These are phyloP conservation scores for Phania funesta DNA, from an alignment of 2,888 invertebrate genomes.

Conservation along the genomic window DNA sequence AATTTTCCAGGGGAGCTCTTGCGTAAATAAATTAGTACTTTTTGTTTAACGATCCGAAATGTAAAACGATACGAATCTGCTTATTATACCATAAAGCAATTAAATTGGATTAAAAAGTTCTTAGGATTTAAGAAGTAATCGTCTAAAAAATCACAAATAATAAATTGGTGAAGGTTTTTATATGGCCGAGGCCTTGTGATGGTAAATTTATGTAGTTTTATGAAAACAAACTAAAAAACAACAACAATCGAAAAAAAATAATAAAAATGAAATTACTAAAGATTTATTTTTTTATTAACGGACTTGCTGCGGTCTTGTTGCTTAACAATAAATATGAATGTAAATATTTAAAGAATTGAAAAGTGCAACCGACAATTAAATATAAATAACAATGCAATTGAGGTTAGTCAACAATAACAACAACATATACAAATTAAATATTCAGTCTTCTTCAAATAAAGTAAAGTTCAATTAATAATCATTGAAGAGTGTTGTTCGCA, in stretches of 20 bases:
- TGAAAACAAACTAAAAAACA: too few species aligned
- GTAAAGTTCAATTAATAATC: constrained; percentile 59
- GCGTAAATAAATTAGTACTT: too few species aligned
- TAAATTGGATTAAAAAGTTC: too few species aligned
- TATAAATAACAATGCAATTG: constrained; percentile 42
- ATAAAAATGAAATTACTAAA: constrained; percentile 43
- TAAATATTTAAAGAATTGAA: constrained; percentile 47
- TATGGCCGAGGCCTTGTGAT: too few species aligned
- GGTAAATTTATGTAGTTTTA: too few species aligned
- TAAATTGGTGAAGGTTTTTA: too few species aligned
- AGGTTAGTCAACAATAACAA: constrained; percentile 48
- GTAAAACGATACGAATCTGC: too few species aligned
- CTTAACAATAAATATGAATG: constrained; percentile 23
- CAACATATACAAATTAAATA: constrained; percentile 16
- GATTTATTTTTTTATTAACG: not conserved
- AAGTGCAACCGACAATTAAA: constrained; percentile 39
- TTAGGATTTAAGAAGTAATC: too few species aligned
- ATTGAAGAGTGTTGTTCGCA: constrained; percentile 35
- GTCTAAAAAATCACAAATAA: too few species aligned
- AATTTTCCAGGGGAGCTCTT: too few species aligned
- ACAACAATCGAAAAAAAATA: not conserved
- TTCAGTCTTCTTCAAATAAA: constrained; percentile 46
- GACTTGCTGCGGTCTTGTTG: not conserved
- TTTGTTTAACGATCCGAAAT: too few species aligned
- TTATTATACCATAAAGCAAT: too few species aligned